Conservation (phyloP, 2,888 invertebrate species). For the Vannuccia rotundouncinata region DNA sequence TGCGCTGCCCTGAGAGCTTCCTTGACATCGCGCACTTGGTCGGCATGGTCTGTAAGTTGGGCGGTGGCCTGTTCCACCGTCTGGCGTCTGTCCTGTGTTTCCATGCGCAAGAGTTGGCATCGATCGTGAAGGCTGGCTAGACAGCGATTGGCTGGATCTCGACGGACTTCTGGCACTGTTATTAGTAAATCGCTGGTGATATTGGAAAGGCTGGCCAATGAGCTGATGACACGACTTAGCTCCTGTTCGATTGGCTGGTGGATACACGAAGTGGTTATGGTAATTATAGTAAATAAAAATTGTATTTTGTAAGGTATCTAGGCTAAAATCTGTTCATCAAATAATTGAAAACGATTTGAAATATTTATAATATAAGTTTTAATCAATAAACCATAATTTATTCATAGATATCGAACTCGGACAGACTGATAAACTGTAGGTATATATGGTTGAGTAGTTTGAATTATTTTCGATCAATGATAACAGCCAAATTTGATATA, state of each 20-base stretch:
- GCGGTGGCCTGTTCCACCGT: neutral
- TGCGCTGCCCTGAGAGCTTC: neutral
- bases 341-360: no score
- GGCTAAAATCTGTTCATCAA: no score
- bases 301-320: no score
- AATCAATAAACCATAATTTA: no score
- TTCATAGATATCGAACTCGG: no score
- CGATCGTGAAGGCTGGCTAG: neutral
- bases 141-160: neutral
- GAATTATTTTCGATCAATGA: no score
- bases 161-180: neutral
- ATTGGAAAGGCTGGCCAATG: neutral
- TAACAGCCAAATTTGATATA: no score
- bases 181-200: neutral
- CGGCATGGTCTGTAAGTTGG: neutral
- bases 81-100: neutral
- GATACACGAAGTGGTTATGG: no score
- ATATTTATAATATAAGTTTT: no score
- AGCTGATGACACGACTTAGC: neutral
- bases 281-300: no score
- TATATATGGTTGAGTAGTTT: no score
- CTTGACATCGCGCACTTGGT: neutral
- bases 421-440: no score
- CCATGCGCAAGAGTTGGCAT: neutral
- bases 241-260: neutral